Conservation (phyloP, 2,797 vertebrate species). For the Oryzias dopingdopingensis region DNA sequence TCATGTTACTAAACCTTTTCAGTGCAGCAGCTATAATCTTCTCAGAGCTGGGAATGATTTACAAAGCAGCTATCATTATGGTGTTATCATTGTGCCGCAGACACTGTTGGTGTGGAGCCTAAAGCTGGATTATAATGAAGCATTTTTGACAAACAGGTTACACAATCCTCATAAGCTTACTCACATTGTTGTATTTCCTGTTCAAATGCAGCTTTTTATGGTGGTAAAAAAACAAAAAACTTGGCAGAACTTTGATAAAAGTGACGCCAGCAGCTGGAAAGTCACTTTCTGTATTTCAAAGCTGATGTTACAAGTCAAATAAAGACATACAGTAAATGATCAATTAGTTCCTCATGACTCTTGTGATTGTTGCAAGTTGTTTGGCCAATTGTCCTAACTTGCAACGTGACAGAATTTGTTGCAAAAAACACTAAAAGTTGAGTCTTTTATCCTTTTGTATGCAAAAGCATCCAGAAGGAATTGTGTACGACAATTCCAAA, state of each 20-base stretch:
- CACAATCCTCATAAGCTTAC: neutral
- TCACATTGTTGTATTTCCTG: neutral
- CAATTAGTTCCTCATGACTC: too few relatives aligned
- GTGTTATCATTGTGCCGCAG: constrained; percentile 7
- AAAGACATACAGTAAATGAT: too few relatives aligned
- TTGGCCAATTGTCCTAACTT: too few relatives aligned
- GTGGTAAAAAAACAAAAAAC: neutral
- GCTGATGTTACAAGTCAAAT: too few relatives aligned
- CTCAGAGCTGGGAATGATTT: constrained; percentile 8
- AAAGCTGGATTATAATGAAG: constrained; percentile 14
- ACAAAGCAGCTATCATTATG: constrained; percentile 21
- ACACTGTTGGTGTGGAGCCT: constrained; percentile 13
- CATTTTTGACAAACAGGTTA: neutral
- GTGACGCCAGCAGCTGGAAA: too few relatives aligned
- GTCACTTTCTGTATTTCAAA: neutral
- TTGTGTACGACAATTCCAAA: too few relatives aligned
- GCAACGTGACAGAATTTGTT: too few relatives aligned
- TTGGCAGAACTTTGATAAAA: too few relatives aligned
- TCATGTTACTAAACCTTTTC: constrained; percentile 22
- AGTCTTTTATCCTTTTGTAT: too few relatives aligned
- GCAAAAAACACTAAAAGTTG: too few relatives aligned
- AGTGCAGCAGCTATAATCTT: constrained; percentile 8
- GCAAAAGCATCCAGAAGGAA: too few relatives aligned
- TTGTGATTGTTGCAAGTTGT: too few relatives aligned
- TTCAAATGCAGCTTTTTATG: neutral